These are phyloP conservation scores for Zygaena filipendulae DNA, from an alignment of 2,888 invertebrate genomes.

Conservation along the genomic window DNA sequence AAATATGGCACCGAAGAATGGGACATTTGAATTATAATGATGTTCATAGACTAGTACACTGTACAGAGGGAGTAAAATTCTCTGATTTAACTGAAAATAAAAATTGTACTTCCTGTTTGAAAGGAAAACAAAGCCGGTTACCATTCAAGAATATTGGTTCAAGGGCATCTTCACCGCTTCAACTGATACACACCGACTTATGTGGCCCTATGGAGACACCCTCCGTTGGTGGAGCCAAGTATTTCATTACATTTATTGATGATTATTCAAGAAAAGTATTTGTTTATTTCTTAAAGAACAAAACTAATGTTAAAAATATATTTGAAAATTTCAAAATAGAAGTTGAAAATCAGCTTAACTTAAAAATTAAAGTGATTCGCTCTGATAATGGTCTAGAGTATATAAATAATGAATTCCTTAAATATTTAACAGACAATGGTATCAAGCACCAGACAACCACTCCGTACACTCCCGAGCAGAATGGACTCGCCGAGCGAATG, in stretches of 20 bases:
- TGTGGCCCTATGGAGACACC: slow-evolving; percentile 16
- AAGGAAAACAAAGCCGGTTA: slow-evolving; percentile 17
- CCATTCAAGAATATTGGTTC: slow-evolving; percentile 15
- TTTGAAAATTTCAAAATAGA: slow-evolving; percentile 14
- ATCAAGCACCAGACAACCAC: slow-evolving; percentile 21
- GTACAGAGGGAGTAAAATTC: slow-evolving; percentile 7
- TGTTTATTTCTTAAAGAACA: slow-evolving; percentile 16
- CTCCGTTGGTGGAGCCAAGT: slow-evolving; percentile 16
- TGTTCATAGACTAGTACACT: slow-evolving; percentile 9
- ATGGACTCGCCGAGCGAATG: slow-evolving; percentile 26
- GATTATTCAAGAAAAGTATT: slow-evolving; percentile 14
- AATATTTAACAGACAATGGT: slow-evolving; percentile 16
- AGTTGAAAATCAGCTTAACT: slow-evolving; percentile 14
- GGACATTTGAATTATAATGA: slow-evolving; percentile 10
- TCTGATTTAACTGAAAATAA: neutral
- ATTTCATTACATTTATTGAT: slow-evolving; percentile 18
- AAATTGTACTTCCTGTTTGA: slow-evolving; percentile 13
- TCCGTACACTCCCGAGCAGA: slow-evolving; percentile 26
- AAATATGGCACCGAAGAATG: slow-evolving; percentile 14
- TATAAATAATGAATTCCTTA: slow-evolving; percentile 13
- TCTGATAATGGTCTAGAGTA: slow-evolving; percentile 17
- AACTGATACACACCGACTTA: slow-evolving; percentile 16
- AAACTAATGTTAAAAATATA: slow-evolving; percentile 8
- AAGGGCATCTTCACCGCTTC: slow-evolving; percentile 10
- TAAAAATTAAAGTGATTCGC: slow-evolving; percentile 13